These are phyloP conservation scores for Pemphigus obesinymphae DNA, from an alignment of 1,140 invertebrate genomes.

Conservation along the genomic window DNA sequence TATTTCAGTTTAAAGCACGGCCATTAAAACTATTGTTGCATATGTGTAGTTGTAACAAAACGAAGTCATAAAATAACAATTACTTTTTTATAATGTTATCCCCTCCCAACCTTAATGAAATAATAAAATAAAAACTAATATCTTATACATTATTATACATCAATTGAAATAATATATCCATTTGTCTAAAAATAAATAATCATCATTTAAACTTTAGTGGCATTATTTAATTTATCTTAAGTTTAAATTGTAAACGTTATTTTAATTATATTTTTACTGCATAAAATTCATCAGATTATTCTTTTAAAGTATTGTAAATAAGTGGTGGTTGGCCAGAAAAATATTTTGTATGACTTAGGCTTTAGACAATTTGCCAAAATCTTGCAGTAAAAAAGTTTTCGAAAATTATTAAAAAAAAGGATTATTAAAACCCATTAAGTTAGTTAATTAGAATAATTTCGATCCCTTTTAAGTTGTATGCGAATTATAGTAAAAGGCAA, in stretches of 20 bases:
- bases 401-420: neutral
- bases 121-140: too few relatives aligned
- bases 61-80: too few relatives aligned
- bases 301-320: neutral
- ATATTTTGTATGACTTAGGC: neutral
- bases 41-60: too few relatives aligned
- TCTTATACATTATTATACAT: too few relatives aligned
- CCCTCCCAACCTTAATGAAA: too few relatives aligned
- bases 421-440: neutral
- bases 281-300: neutral
- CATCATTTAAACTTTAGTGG: too few relatives aligned
- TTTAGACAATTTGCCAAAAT: neutral
- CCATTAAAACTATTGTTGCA: too few relatives aligned
- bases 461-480: neutral
- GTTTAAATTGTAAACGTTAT: neutral
- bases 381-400: neutral
- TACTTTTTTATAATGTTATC: too few relatives aligned
- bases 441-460: neutral
- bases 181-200: too few relatives aligned
- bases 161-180: too few relatives aligned
- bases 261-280: neutral
- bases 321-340: neutral
- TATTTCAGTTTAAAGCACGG: too few relatives aligned
- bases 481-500: neutral
- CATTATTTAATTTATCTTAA: too few relatives aligned